Evolutionary conservation across 2,113 vertebrate genomes (phyloP).

Genomic region (Eira barbara): DNA sequence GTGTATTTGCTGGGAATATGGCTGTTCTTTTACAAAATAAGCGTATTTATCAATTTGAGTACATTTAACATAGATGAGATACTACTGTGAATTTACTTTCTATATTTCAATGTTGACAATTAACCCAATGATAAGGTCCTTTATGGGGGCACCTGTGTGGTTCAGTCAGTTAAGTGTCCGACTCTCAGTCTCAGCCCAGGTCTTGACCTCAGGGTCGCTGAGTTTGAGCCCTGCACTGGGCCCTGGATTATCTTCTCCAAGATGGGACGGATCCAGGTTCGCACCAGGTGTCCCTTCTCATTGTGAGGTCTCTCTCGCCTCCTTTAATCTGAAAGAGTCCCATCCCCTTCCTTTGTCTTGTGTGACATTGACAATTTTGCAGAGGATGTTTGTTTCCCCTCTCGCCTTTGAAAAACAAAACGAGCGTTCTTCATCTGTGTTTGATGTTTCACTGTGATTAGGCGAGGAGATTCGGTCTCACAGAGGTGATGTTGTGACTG

Average conservation of each 20-base stretch:
- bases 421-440: not conserved
- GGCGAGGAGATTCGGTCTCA: not conserved
- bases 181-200: not conserved
- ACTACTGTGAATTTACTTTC: not conserved
- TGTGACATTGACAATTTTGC: not conserved
- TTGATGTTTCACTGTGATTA: not conserved
- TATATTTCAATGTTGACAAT: not conserved
- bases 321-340: not conserved
- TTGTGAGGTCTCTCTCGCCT: not conserved
- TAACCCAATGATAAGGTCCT: not conserved
- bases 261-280: not conserved
- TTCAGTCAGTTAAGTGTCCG: not conserved
- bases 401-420: not conserved
- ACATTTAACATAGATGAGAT: not conserved
- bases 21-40: not conserved
- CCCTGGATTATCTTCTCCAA: not conserved
- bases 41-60: not conserved
- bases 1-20: not conserved
- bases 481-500: fast-evolving
- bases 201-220: not conserved
- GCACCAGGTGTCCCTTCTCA: too few species aligned
- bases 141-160: not conserved
- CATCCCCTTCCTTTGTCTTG: not conserved
- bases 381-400: not conserved
- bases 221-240: not conserved